Evolutionary conservation across 2,888 invertebrate genomes (phyloP).

Genomic region (Chymomyza caudatula): DNA sequence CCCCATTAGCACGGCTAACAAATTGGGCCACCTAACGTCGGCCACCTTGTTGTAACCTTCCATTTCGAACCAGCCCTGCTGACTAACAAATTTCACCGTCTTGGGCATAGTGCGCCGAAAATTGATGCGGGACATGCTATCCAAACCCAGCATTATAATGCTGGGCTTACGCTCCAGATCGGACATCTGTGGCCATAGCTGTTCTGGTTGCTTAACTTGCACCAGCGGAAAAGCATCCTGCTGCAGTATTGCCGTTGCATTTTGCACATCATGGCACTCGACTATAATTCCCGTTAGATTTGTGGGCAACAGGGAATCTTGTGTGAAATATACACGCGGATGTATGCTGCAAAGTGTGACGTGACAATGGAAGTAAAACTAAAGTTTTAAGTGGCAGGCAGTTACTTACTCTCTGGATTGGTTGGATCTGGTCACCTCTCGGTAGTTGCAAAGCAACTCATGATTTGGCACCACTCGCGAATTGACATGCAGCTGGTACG

Average conservation of each 20-base stretch:
- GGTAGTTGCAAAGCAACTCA: conserved; percentile 44
- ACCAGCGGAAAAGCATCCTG: conserved; percentile 80
- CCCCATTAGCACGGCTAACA: conserved; percentile 88
- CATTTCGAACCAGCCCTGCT: conserved; percentile 83
- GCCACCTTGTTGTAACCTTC: conserved; percentile 86
- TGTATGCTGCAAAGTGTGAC: conserved; percentile 11
- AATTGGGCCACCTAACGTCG: conserved; percentile 92
- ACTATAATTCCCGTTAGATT: conserved; percentile 27
- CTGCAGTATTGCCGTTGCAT: conserved; percentile 55
- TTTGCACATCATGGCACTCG: conserved; percentile 28
- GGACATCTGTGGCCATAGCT: too few relatives aligned
- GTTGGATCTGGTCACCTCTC: conserved; percentile 38
- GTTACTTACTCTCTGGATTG: conserved; percentile 8
- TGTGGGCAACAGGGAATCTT: too few relatives aligned
- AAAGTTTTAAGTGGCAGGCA: not conserved
- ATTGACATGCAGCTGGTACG: conserved; percentile 31
- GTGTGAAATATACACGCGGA: conserved; percentile 11
- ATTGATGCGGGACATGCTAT: conserved; percentile 89
- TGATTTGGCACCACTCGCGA: conserved; percentile 20
- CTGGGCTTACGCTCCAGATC: conserved; percentile 79
- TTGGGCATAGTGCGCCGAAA: conserved; percentile 86
- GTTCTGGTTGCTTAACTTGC: too few relatives aligned
- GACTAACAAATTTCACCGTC: too few relatives aligned
- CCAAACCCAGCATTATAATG: conserved; percentile 88
- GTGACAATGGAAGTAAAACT: not conserved